Evolutionary conservation across 2,797 vertebrate species (phyloP).

Genomic region (Cyprinella venusta): DNA sequence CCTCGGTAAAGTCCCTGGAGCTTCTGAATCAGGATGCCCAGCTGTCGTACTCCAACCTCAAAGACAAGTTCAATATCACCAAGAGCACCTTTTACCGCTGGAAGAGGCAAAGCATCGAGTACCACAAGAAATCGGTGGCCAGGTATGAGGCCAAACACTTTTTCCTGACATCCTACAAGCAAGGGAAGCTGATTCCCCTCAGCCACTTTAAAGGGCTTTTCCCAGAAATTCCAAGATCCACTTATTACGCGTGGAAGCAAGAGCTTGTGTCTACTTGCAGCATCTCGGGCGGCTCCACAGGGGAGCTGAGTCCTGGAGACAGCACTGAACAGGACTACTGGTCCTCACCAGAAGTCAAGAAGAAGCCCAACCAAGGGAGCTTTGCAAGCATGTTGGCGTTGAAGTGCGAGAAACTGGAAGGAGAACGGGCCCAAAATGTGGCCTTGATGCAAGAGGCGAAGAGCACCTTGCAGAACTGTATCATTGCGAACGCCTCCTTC

Average conservation of each 20-base stretch:
- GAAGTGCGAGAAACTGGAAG: slow-evolving; percentile 65
- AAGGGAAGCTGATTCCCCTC: slow-evolving; percentile 86
- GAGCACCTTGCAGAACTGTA: slow-evolving; percentile 88
- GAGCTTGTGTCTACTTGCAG: slow-evolving; percentile 82
- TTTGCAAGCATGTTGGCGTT: slow-evolving; percentile 73
- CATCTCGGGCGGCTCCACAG: slow-evolving; percentile 72
- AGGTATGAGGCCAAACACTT: slow-evolving; percentile 94
- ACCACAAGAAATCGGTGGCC: slow-evolving; percentile 87
- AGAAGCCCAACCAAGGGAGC: slow-evolving; percentile 66
- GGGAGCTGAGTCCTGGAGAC: slow-evolving; percentile 73
- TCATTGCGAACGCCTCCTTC: slow-evolving; percentile 86
- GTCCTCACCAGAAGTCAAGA: slow-evolving; percentile 75
- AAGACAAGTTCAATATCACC: slow-evolving; percentile 88
- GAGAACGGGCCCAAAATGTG: slow-evolving; percentile 73
- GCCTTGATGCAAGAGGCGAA: slow-evolving; percentile 92
- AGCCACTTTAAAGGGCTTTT: slow-evolving; percentile 91
- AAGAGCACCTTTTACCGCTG: slow-evolving; percentile 96
- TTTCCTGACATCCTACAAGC: slow-evolving; percentile 87
- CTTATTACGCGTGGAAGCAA: slow-evolving; percentile 96
- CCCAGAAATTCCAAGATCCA: slow-evolving; percentile 92
- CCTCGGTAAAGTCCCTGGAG: slow-evolving; percentile 75
- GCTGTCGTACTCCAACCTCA: slow-evolving; percentile 85
- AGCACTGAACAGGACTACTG: slow-evolving; percentile 78
- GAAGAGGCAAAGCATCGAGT: slow-evolving; percentile 90
- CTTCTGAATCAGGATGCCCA: slow-evolving; percentile 77